Evolutionary conservation across 1,140 invertebrate species (phyloP).

Genomic region (Mylabris phalerata): DNA sequence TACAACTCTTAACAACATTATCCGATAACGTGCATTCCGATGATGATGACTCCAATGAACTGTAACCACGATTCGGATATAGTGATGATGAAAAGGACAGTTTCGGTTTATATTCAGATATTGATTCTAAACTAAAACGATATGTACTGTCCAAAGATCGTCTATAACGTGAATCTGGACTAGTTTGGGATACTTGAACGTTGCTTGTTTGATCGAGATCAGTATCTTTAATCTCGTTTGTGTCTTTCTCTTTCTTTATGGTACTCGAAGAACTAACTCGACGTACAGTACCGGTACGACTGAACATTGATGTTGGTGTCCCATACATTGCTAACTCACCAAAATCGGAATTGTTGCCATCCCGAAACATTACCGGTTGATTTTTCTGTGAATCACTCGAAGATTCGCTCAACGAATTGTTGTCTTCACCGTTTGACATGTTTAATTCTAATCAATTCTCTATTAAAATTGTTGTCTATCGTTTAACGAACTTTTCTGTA

Average conservation of each 20-base stretch:
- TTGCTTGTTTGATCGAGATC: conserved; percentile 3
- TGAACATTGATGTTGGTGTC: conserved; percentile 23
- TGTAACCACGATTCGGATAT: conserved; percentile 18
- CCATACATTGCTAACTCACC: conserved; percentile 25
- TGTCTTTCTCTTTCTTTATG: conserved; percentile 5
- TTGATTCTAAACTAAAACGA: conserved; percentile 38
- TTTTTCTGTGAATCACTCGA: too few species aligned
- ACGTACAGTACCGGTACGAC: conserved; percentile 33
- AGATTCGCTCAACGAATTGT: too few species aligned
- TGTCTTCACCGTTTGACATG: too few species aligned
- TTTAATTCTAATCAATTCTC: too few species aligned
- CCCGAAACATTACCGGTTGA: conserved; percentile 17
- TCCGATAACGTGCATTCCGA: conserved; percentile 33
- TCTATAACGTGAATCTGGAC: conserved; percentile 22
- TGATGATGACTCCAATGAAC: conserved; percentile 27
- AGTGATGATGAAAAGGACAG: conserved; percentile 30
- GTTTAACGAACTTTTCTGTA: too few species aligned
- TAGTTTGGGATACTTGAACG: background rate
- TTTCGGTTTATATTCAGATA: conserved; percentile 37
- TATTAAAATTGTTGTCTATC: too few species aligned
- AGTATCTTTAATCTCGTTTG: background rate
- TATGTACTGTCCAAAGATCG: conserved; percentile 33
- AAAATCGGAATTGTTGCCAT: conserved; percentile 13
- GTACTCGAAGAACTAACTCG: conserved; percentile 16
- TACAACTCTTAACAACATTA: conserved; percentile 23